Percentiles rank a stretch among this genome's conserved stretches.
Conservation (phyloP, 2,797 vertebrate genomes). For the Parauchenoglanis punctatus region DNA sequence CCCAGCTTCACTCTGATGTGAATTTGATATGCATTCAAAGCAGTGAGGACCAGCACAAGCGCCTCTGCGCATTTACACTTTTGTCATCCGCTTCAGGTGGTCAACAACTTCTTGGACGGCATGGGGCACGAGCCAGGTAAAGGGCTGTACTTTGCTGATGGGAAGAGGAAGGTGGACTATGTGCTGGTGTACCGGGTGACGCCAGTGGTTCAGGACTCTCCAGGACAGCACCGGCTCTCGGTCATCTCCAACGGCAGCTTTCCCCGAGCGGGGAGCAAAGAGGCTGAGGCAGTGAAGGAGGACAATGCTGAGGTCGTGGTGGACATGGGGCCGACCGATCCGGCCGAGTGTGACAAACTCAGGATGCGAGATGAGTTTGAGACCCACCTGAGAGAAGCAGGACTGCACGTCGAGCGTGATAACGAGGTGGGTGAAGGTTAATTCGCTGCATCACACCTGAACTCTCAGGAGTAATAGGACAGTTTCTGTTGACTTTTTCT, state of each 20-base stretch:
- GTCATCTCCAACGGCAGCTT: constrained; percentile 86
- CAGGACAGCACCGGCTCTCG: constrained; percentile 68
- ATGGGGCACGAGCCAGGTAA: constrained; percentile 59
- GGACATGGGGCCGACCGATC: constrained; percentile 72
- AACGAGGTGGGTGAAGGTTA: constrained; percentile 80
- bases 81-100: constrained; percentile 72
- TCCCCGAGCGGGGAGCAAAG: constrained; percentile 57
- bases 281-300: constrained; percentile 65
- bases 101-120: constrained; percentile 79
- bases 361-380: constrained; percentile 91
- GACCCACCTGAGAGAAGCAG: constrained; percentile 82
- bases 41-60: constrained; percentile 24
- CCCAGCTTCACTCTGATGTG: constrained; percentile 46
- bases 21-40: constrained; percentile 53
- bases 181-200: constrained; percentile 86
- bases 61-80: constrained; percentile 41
- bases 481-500: constrained; percentile 51
- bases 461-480: constrained; percentile 24
- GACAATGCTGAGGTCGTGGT: constrained; percentile 65
- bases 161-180: constrained; percentile 90
- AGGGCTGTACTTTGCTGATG: constrained; percentile 85
- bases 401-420: constrained; percentile 92
- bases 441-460: constrained; percentile 21
- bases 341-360: constrained; percentile 83
- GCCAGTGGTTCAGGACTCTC: constrained; percentile 47